Evolutionary conservation across 2,797 vertebrate genomes (phyloP).

Genomic region (Psittacula derbiana): DNA sequence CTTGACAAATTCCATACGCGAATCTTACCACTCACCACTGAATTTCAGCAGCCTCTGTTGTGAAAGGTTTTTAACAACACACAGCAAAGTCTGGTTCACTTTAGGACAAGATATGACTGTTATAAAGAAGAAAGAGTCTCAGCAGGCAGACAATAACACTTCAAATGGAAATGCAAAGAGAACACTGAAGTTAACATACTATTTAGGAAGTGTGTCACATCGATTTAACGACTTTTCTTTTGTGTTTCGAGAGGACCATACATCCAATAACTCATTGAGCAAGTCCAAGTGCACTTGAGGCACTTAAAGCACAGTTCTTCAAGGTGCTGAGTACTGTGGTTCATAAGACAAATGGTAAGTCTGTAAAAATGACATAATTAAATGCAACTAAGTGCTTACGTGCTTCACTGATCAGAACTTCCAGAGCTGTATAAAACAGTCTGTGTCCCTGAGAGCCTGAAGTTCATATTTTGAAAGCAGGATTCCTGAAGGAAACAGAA

Average conservation of each 20-base stretch:
- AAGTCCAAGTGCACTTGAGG: conserved; percentile 17
- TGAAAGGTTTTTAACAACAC: not conserved
- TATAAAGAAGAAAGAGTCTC: not conserved
- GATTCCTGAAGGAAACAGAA: not conserved
- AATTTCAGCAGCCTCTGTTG: not conserved
- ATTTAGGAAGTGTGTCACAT: not conserved
- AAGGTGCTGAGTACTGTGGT: not conserved
- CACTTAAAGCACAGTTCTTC: not conserved
- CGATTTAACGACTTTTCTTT: not conserved
- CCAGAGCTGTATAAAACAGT: not conserved
- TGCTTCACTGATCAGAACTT: conserved; percentile 8
- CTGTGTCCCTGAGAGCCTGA: not conserved
- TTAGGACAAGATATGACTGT: not conserved
- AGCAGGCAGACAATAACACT: conserved; percentile 29
- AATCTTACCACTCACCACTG: not conserved
- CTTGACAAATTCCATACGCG: not conserved
- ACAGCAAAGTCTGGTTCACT: not conserved
- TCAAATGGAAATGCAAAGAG: conserved; percentile 16
- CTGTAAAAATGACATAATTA: conserved; percentile 10
- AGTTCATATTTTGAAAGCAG: not conserved
- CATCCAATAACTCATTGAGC: not conserved
- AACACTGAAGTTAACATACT: not conserved
- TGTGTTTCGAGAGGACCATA: not conserved
- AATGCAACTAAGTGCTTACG: not conserved
- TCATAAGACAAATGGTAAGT: not conserved